Evolutionary conservation across 1,140 invertebrate genomes (phyloP).

Genomic region (Drosophila prosaltans): DNA sequence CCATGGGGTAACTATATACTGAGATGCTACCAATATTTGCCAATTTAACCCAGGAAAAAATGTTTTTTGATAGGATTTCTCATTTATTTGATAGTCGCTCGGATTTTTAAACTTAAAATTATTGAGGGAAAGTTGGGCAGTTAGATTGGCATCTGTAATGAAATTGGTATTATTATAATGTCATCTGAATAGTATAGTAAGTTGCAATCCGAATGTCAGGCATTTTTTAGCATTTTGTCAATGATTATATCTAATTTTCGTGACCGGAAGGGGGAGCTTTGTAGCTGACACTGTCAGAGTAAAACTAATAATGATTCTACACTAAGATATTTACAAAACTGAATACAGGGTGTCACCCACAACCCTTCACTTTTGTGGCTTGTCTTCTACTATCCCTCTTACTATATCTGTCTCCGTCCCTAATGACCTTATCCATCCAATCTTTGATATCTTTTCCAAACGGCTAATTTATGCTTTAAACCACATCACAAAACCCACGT

Average conservation of each 20-base stretch:
- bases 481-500: conserved; percentile 33
- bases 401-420: conserved; percentile 29
- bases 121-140: background rate
- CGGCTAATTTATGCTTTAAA: conserved; percentile 67
- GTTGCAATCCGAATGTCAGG: conserved; percentile 3
- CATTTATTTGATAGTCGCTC: background rate
- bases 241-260: conserved; percentile 48
- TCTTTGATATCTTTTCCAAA: conserved; percentile 52
- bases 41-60: too few species aligned
- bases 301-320: conserved; percentile 38
- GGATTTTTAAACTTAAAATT: background rate
- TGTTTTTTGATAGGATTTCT: too few species aligned
- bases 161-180: conserved; percentile 19
- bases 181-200: background rate
- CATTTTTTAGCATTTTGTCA: conserved; percentile 46
- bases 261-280: conserved; percentile 67
- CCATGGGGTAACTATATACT: too few species aligned
- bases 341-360: background rate
- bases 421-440: conserved; percentile 40
- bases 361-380: background rate
- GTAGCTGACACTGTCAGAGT: conserved; percentile 59
- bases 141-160: background rate
- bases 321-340: background rate
- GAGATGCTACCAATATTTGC: too few species aligned
- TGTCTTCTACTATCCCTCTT: conserved; percentile 1